These are phyloP conservation scores for Denticeps clupeoides DNA, from an alignment of 2,797 vertebrate genomes.

Conservation along the genomic window DNA sequence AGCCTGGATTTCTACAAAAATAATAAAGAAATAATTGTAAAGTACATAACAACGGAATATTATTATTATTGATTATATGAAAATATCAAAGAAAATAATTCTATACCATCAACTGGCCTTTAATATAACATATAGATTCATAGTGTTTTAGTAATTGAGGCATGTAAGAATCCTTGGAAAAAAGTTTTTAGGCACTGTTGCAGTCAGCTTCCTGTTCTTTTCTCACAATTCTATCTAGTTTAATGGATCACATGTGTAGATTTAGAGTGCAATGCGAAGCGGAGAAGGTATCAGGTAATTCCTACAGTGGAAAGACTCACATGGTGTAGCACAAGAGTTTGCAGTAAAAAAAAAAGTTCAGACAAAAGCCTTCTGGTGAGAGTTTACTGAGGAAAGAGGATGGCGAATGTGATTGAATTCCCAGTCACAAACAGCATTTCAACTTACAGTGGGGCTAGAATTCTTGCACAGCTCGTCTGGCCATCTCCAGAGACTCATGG, in stretches of 20 bases:
- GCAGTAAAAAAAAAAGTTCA: slow-evolving; percentile 18
- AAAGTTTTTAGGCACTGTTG: slow-evolving; percentile 44
- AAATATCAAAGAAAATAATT: no score
- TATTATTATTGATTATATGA: no score
- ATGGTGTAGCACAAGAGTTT: slow-evolving; percentile 10
- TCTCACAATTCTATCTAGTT: slow-evolving; percentile 38
- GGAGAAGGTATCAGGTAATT: slow-evolving; percentile 4
- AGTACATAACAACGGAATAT: no score
- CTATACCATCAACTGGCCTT: no score
- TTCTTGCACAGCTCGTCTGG: slow-evolving; percentile 50
- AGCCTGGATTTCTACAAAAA: no score
- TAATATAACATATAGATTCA: no score
- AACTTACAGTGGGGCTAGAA: slow-evolving; percentile 52
- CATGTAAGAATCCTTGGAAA: slow-evolving; percentile 37
- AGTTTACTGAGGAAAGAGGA: slow-evolving; percentile 23
- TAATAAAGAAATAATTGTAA: no score
- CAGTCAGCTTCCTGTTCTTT: slow-evolving; percentile 49
- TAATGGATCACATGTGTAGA: slow-evolving; percentile 64
- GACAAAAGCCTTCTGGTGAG: no score
- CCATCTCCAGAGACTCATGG: slow-evolving; percentile 59
- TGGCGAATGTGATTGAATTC: slow-evolving; percentile 61
- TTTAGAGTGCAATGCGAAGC: slow-evolving; percentile 29
- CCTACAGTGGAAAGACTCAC: slow-evolving; percentile 16
- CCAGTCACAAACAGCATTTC: slow-evolving; percentile 55
- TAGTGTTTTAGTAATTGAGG: slow-evolving; percentile 9